Evolutionary conservation across 2,113 vertebrate genomes (phyloP).

Genomic region (Sterna hirundo): DNA sequence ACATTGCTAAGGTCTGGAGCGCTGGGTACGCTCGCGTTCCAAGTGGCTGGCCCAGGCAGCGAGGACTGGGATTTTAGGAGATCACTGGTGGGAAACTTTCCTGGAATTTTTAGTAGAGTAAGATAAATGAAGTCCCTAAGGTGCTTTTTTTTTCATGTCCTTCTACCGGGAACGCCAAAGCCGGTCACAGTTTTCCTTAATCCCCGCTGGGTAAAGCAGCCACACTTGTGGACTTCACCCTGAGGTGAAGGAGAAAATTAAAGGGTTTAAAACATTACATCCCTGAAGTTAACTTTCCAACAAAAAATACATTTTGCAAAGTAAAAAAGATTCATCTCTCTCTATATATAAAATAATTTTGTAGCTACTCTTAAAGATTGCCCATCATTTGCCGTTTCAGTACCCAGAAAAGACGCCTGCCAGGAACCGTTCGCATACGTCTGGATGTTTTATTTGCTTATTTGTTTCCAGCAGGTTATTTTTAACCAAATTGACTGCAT

Average conservation of each 20-base stretch:
- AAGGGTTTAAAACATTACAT: neutral
- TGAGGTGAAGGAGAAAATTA: neutral
- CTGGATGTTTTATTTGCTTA: neutral
- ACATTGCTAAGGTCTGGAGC: too few relatives aligned
- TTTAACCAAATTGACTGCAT: neutral
- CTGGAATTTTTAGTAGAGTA: neutral
- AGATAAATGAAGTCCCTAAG: neutral
- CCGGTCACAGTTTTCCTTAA: accelerated
- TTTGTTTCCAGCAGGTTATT: neutral
- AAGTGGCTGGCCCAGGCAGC: neutral
- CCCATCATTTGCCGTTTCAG: neutral
- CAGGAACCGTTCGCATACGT: neutral
- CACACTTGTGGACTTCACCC: accelerated
- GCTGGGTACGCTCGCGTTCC: accelerated
- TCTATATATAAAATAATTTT: neutral
- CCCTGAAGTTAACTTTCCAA: neutral
- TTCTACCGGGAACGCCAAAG: accelerated
- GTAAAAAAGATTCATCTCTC: neutral
- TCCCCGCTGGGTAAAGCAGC: neutral
- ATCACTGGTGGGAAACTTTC: neutral
- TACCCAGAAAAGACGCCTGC: neutral
- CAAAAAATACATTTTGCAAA: neutral
- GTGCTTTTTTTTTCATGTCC: neutral
- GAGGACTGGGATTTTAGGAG: neutral
- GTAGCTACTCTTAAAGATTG: neutral